Conservation (phyloP, 2,797 vertebrate genomes). For the Ctenopoma multispine region DNA sequence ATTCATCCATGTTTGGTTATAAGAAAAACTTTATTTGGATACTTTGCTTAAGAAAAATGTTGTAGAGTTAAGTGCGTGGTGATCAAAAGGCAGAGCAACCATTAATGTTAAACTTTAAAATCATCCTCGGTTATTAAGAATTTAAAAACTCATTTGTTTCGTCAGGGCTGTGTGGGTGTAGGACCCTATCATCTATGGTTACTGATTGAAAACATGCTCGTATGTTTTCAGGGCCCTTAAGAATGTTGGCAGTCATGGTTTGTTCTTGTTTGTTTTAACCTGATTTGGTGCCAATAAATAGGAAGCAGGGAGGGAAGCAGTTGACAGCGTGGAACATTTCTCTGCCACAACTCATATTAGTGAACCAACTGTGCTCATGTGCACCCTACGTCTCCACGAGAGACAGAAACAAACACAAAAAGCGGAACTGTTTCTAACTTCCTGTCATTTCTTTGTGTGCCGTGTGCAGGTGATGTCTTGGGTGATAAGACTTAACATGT, state of each 20-base stretch:
- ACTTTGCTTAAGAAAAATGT: neutral
- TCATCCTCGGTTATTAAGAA: constrained; percentile 19
- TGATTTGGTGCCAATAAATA: neutral
- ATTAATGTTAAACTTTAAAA: neutral
- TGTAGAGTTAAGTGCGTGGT: neutral
- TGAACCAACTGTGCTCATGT: neutral
- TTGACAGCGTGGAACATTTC: neutral
- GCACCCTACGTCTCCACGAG: neutral
- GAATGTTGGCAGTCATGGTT: constrained; percentile 7
- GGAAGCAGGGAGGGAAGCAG: constrained; percentile 16
- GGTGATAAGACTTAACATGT: too few relatives aligned
- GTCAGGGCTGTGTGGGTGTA: neutral
- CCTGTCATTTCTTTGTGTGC: neutral
- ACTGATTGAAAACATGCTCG: neutral
- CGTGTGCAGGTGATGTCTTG: neutral
- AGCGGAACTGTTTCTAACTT: constrained; percentile 10
- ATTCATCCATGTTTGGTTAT: constrained; percentile 6
- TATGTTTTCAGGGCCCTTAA: constrained; percentile 9
- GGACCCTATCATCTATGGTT: constrained; percentile 6
- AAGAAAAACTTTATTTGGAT: neutral
- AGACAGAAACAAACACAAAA: constrained; percentile 10
- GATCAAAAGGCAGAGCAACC: constrained; percentile 8
- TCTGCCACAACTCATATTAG: constrained; percentile 2
- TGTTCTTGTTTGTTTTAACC: constrained; percentile 18
- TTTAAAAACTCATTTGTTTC: constrained; percentile 3